These are phyloP conservation scores for Scomberomorus guttatus DNA, from an alignment of 2,797 vertebrate genomes.

Conservation along the genomic window DNA sequence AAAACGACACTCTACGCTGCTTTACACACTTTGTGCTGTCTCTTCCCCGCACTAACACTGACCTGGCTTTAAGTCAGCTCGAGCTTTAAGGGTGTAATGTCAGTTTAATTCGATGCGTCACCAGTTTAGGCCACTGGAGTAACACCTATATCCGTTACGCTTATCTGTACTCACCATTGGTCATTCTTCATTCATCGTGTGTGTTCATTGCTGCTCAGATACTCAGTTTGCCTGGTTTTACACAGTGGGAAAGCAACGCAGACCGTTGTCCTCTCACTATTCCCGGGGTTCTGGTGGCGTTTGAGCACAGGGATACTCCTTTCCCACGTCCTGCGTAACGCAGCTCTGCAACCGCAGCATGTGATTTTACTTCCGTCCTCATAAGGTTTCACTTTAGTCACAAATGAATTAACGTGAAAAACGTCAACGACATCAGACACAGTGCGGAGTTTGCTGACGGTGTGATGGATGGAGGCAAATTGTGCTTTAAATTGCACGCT, in stretches of 20 bases:
- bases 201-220: constrained; percentile 54
- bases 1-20: background rate
- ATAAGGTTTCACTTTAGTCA: constrained; percentile 61
- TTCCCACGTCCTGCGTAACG: constrained; percentile 51
- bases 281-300: constrained; percentile 7
- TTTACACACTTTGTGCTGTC: background rate
- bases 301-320: constrained; percentile 9
- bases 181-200: constrained; percentile 83
- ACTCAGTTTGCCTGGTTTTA: background rate
- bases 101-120: constrained; percentile 54
- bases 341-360: constrained; percentile 48
- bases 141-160: background rate
- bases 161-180: constrained; percentile 83
- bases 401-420: background rate
- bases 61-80: background rate
- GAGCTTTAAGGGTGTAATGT: background rate
- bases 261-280: constrained; percentile 1
- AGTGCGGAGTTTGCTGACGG: background rate
- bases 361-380: constrained; percentile 76
- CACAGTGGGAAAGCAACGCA: background rate
- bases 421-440: background rate
- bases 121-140: constrained; percentile 10
- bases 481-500: no score
- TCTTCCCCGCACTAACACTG: background rate
- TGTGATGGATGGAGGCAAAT: background rate